phyloP scores from a whole-genome alignment of 2,113 vertebrate genomes.

The Gulo gulo region DNA sequence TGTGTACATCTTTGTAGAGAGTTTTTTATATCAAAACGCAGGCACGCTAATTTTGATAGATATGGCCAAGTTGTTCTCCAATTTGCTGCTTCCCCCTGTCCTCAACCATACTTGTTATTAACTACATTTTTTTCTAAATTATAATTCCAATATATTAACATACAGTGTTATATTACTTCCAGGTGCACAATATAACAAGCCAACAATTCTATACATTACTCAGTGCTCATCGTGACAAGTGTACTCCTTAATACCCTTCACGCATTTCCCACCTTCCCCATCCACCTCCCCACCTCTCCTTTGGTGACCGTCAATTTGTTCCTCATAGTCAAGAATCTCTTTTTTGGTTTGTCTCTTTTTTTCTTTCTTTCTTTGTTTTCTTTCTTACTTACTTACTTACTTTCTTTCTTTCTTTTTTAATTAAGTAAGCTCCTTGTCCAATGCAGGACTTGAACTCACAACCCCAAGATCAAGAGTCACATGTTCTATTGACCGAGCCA shows the following conservation, averaged over 20 bases:
- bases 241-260: not conserved
- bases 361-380: not conserved
- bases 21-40: not conserved
- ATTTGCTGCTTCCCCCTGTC: not conserved
- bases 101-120: not conserved
- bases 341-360: not conserved
- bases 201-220: not conserved
- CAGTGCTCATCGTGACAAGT: not conserved
- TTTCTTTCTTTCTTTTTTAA: not conserved
- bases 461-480: not conserved
- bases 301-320: not conserved
- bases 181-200: not conserved
- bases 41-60: not conserved
- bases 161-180: not conserved
- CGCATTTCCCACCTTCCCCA: not conserved
- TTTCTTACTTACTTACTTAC: no score
- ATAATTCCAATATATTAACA: not conserved
- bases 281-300: not conserved
- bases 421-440: not conserved
- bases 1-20: not conserved
- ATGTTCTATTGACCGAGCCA: not conserved
- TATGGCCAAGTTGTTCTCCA: no score
- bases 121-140: not conserved
- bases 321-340: not conserved
- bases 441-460: not conserved